These are phyloP conservation scores for Cotesia congregata DNA, from an alignment of 2,888 invertebrate species.

Conservation along the genomic window DNA sequence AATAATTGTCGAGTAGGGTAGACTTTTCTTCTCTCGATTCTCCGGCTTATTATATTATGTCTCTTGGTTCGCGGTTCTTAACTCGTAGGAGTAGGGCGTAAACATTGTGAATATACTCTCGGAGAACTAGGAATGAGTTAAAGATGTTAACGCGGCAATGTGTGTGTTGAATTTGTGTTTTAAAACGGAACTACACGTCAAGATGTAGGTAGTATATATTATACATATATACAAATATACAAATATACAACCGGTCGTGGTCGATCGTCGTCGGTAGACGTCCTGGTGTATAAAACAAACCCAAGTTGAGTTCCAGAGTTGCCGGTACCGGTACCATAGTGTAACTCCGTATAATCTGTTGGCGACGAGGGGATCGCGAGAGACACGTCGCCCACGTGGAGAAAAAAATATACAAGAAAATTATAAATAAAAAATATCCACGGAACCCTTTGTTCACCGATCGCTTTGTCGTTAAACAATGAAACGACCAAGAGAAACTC, in stretches of 20 bases:
- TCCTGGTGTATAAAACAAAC: not conserved
- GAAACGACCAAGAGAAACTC: slow-evolving; percentile 41
- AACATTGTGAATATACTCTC: slow-evolving; percentile 12
- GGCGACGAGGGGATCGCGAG: slow-evolving; percentile 13
- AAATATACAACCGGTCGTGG: slow-evolving; percentile 32
- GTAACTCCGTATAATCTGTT: slow-evolving; percentile 6
- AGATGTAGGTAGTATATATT: slow-evolving; percentile 31
- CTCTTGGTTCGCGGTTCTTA: slow-evolving; percentile 22
- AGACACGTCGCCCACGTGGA: slow-evolving; percentile 34
- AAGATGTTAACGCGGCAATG: not conserved
- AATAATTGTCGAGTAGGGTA: slow-evolving; percentile 12
- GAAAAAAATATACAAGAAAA: slow-evolving; percentile 12
- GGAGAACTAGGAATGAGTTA: slow-evolving; percentile 23
- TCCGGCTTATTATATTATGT: slow-evolving; percentile 36
- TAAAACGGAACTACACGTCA: slow-evolving; percentile 36
- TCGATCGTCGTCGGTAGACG: not conserved
- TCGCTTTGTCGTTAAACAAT: slow-evolving; percentile 49
- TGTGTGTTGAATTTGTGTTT: slow-evolving; percentile 9
- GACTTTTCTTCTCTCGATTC: slow-evolving; percentile 18
- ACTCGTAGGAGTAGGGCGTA: slow-evolving; percentile 37
- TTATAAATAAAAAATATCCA: slow-evolving; percentile 9
- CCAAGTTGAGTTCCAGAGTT: slow-evolving; percentile 2
- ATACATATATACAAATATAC: slow-evolving; percentile 8
- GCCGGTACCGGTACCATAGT: not conserved
- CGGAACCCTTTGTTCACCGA: slow-evolving; percentile 35